Percentiles rank a stretch among this genome's conserved stretches.
phyloP scores from a whole-genome alignment of 2,888 invertebrate species.

The Sarcophaga caerulescens region DNA sequence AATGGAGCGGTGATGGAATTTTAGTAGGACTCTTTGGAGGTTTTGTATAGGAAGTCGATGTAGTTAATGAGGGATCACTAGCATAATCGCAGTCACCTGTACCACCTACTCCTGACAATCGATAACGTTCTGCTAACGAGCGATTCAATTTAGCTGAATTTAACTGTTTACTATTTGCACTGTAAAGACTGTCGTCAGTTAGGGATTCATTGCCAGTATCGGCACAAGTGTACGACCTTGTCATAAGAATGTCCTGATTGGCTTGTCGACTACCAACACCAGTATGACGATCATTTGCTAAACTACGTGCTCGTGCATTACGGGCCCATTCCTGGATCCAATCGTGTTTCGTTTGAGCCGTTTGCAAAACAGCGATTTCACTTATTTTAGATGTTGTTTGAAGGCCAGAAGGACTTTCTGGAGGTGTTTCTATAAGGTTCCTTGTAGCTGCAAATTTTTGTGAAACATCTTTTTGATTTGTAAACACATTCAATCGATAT shows the following conservation, averaged over 20 bases:
- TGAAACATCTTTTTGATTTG: constrained; percentile 74
- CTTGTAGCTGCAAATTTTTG: constrained; percentile 71
- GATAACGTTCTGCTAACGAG: constrained; percentile 77
- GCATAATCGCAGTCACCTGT: constrained; percentile 79
- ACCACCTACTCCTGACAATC: constrained; percentile 73
- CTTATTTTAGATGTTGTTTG: constrained; percentile 70
- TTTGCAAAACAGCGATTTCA: constrained; percentile 77
- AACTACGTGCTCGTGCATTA: constrained; percentile 82
- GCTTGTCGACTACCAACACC: constrained; percentile 52
- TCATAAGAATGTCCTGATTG: constrained; percentile 76
- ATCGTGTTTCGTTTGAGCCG: constrained; percentile 80
- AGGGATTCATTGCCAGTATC: constrained; percentile 76
- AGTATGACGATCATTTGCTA: constrained; percentile 74
- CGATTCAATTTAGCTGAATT: constrained; percentile 75
- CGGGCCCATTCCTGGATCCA: constrained; percentile 87
- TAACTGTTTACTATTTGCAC: constrained; percentile 70
- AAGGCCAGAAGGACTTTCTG: constrained; percentile 74
- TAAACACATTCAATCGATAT: constrained; percentile 80
- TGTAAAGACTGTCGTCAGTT: constrained; percentile 78
- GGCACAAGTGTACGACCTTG: constrained; percentile 79
- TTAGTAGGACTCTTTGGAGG: constrained; percentile 84
- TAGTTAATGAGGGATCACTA: constrained; percentile 78
- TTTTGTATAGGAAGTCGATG: constrained; percentile 69
- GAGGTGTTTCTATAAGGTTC: constrained; percentile 71
- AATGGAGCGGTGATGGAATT: constrained; percentile 90